Evolutionary conservation across 2,113 vertebrate species (phyloP).

Genomic region (Bostrychus sinensis): DNA sequence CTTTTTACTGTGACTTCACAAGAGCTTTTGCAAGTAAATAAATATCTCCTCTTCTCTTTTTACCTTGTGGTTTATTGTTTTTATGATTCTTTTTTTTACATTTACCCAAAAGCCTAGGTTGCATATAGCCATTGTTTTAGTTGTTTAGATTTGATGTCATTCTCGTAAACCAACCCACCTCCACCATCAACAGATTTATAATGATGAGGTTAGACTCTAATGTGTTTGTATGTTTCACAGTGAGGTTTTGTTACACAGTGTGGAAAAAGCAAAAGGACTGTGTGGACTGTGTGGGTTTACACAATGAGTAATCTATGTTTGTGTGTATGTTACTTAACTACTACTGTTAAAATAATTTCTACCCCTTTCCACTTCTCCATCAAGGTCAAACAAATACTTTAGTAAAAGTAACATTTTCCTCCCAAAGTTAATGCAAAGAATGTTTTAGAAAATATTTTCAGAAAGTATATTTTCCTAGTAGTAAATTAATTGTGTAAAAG

Average conservation of each 20-base stretch:
- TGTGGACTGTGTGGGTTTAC: constrained; percentile 23
- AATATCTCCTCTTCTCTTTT: constrained; percentile 18
- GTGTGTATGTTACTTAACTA: constrained; percentile 47
- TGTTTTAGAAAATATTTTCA: too few relatives aligned
- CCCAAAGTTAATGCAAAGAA: too few relatives aligned
- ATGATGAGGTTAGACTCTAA: constrained; percentile 11
- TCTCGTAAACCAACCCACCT: constrained; percentile 13
- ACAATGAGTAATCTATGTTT: constrained; percentile 34
- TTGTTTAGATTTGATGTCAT: constrained; percentile 11
- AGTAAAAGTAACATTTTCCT: too few relatives aligned
- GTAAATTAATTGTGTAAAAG: too few relatives aligned
- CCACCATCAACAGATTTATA: constrained; percentile 4
- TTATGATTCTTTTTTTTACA: not conserved
- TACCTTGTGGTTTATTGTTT: constrained; percentile 11
- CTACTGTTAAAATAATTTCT: too few relatives aligned
- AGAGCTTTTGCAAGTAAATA: constrained; percentile 27
- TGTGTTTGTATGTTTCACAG: constrained; percentile 9
- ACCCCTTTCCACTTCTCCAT: too few relatives aligned
- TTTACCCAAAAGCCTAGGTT: constrained; percentile 8
- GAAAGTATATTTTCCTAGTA: too few relatives aligned
- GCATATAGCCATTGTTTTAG: not conserved
- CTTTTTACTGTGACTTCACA: constrained; percentile 13
- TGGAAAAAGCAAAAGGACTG: constrained; percentile 19
- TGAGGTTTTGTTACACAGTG: constrained; percentile 19
- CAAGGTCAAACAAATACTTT: too few relatives aligned